Evolutionary conservation across 2,888 invertebrate genomes (phyloP), one percentile per base, ranked within the genome.

Genomic region (Scaptomyza caliginosa): DNA sequence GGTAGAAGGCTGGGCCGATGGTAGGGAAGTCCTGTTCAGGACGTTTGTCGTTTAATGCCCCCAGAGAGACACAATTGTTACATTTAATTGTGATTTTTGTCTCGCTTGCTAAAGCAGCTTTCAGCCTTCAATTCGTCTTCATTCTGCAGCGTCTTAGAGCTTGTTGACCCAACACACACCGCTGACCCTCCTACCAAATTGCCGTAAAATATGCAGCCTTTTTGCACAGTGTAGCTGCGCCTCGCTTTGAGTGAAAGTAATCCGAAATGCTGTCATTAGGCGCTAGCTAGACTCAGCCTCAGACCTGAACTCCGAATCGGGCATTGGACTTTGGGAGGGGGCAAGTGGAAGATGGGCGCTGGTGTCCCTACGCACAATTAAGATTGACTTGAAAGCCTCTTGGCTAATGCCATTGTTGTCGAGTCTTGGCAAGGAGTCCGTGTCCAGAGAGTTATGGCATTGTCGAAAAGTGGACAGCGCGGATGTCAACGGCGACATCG

Each of bases 61-160:
- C 74, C 67, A 80, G 84, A 80, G 78, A 79, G 86, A 86, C 84
- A 76, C 83, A 83, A 83, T 83, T 83, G 86, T 86, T 83, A 86
- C 86, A 83, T 83, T 86, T 83, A 83, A 83, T 83, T 83, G 86
- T 83, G 81, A 84, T 83, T 83, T 81, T 83, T 86, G 78, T 81
- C 76, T 80, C 64, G 63, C 51, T 16, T 34, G 50, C 60, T 54
- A 65, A 55, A 52, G 62, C 67, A 63, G 56, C 62, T 77, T 68
- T 56, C 52, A 63, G 58, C 58, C 17, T 34, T 42, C 58, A 57
- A 17, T 38, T 38, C 32, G 32, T 13, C 32, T 32, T 32, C 48
- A 48, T 43, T 26, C 45, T 24, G 55, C 63, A 66, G 67, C 45
- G 62, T 67, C 50, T 67, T 54, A 67, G 65, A 30, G 28, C 50